Percentiles rank a stretch among this genome's conserved stretches.
phyloP scores from a whole-genome alignment of 2,888 invertebrate species.

The Melikaiella ostensackeni region DNA sequence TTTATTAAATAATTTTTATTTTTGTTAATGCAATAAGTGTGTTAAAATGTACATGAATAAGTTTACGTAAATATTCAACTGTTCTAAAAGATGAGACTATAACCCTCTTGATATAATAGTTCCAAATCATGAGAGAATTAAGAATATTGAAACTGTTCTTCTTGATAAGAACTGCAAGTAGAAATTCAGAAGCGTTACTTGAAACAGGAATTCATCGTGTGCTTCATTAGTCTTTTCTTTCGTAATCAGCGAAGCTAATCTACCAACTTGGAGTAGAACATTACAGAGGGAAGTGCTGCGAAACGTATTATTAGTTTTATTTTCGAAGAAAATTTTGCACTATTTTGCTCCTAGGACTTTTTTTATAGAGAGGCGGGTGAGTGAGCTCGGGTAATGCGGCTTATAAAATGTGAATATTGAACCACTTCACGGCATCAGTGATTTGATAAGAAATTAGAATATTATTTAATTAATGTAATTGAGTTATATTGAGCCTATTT shows the following conservation, averaged over 20 bases:
- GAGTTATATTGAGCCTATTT: not conserved
- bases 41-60: too few species aligned
- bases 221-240: conserved; percentile 31
- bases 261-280: conserved; percentile 3
- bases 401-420: conserved; percentile 6
- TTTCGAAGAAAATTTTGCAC: conserved; percentile 22
- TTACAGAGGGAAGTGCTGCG: conserved; percentile 23
- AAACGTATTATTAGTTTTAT: conserved; percentile 35
- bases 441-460: conserved; percentile 2
- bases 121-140: not conserved
- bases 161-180: too few species aligned
- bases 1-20: too few species aligned
- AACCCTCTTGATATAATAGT: not conserved
- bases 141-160: not conserved
- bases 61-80: too few species aligned
- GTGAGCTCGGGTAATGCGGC: conserved; percentile 26
- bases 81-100: too few species aligned
- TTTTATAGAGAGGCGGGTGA: conserved; percentile 30
- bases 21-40: too few species aligned
- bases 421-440: conserved; percentile 10
- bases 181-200: too few species aligned
- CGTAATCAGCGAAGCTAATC: conserved; percentile 24
- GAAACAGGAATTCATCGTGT: not conserved
- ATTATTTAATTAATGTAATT: conserved; percentile 8
- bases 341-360: conserved; percentile 9